Conservation (phyloP, 2,888 invertebrate species). For the Harmothoe impar region DNA sequence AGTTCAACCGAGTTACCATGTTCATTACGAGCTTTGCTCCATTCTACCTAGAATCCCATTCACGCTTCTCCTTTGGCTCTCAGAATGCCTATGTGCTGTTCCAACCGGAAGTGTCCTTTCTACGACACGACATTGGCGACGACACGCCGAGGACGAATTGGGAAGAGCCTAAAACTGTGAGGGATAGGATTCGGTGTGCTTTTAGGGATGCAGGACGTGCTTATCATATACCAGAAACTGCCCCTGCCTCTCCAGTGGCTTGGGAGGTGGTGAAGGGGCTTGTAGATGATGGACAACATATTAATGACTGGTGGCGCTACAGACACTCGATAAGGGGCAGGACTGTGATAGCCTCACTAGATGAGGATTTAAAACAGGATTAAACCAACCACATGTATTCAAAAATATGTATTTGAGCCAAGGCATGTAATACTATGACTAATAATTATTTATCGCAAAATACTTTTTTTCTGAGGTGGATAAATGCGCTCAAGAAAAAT, state of each 20-base stretch:
- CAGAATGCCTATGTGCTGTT: conserved; percentile 76
- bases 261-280: not conserved
- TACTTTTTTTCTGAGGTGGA: too few relatives aligned
- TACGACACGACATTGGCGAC: conserved; percentile 77
- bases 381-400: too few relatives aligned
- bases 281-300: not conserved
- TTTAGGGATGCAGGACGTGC: conserved; percentile 76
- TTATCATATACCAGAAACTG: conserved; percentile 74
- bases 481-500: too few relatives aligned
- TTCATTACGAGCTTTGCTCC: conserved; percentile 81
- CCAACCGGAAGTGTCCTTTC: conserved; percentile 80
- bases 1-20: conserved; percentile 78
- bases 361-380: not conserved
- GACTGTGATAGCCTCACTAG: not conserved
- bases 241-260: conserved; percentile 74
- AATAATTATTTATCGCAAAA: too few relatives aligned
- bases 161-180: conserved; percentile 75
- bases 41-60: conserved; percentile 76
- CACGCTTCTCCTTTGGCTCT: conserved; percentile 74
- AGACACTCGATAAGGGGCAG: not conserved
- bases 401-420: too few relatives aligned
- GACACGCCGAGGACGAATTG: conserved; percentile 78
- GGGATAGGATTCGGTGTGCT: conserved; percentile 77
- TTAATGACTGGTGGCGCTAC: not conserved
- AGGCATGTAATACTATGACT: too few relatives aligned